Percentiles rank a stretch among this genome's conserved stretches.
phyloP scores from a whole-genome alignment of 2,113 vertebrate genomes.

The Nyctereutes procyonoides region DNA sequence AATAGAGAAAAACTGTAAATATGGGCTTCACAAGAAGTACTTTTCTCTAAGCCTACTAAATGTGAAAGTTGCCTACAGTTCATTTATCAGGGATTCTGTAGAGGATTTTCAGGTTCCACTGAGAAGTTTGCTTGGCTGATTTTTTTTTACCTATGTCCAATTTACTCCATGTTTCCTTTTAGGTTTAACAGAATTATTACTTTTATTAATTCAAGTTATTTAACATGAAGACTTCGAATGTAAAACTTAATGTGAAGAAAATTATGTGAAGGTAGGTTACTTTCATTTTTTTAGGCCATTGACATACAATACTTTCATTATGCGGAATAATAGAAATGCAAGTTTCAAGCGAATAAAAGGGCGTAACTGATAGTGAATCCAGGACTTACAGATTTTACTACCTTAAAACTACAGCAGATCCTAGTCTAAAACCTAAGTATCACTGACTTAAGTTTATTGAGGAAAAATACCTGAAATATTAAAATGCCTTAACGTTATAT shows the following conservation, averaged over 20 bases:
- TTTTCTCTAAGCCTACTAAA: not conserved
- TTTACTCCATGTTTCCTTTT: not conserved
- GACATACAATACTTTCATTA: not conserved
- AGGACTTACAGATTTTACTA: not conserved
- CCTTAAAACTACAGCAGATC: not conserved
- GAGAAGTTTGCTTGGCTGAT: not conserved
- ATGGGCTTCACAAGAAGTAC: not conserved
- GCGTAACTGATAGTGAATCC: not conserved
- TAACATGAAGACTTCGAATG: not conserved
- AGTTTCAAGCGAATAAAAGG: not conserved
- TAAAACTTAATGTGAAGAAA: not conserved
- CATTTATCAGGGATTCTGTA: not conserved
- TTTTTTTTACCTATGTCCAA: not conserved
- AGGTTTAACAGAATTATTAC: not conserved
- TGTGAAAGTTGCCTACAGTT: not conserved
- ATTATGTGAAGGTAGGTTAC: not conserved
- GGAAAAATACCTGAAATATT: not conserved
- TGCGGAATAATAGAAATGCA: not conserved
- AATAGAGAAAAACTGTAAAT: not conserved
- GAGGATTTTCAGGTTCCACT: not conserved
- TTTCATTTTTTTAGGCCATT: not conserved
- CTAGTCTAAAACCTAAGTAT: not conserved
- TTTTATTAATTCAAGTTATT: not conserved
- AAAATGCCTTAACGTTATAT: not conserved
- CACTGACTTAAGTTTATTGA: not conserved